Base-by-base conservation (phyloP, 2,113 vertebrate species). In the Charina bottae region DNA sequence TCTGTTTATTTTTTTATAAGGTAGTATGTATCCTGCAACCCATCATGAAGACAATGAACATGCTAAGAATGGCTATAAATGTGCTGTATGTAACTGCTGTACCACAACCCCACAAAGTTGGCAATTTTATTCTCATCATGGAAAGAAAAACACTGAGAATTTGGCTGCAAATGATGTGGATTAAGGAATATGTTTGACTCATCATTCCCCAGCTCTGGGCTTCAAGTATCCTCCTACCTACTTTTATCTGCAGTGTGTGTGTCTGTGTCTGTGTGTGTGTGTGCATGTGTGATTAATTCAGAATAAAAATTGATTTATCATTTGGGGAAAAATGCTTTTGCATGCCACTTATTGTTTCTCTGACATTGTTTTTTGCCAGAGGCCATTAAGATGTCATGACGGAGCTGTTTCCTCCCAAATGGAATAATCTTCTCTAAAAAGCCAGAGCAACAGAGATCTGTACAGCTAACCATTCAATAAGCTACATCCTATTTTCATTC, bases 371-470 rank as follows among this genome's bases (percentile, higher is more conserved):
- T 83, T 94, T 42, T 94, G 60, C 92, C 83, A 93, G 68, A 93
- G 91, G 64, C 83, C 59, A 87, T 91, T 88, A 91, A 23, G 23
- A 93, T 93, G 94, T 94, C 93, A 96, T 87, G 91, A 2, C 86
- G 93, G 68, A 94, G 95, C 0, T 24, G 28, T 21, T 90, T 93
- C 56, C 83, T 95, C 92, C 78, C 88, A 95, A 94, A 94, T 68
- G 59, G 92, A 95, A 94, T 24, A 1, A 92, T 92, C 87, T 91
- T 95, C 91, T 94, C 94, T 88, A 95, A 91, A 90, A 95, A 94
- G 83, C 90, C 85, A 37, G 90, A 93, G 28, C 94, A 78, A 88
- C 33, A 92, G 88, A 88, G 10, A 59, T n/a, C 33, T 58, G 24
- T 89, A 87, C 13, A 88, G 49, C 92, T 33, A 89, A 89, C 83